These are phyloP conservation scores for Lasioglossum zephyrum DNA, from an alignment of 2,888 invertebrate genomes.

Conservation along the genomic window DNA sequence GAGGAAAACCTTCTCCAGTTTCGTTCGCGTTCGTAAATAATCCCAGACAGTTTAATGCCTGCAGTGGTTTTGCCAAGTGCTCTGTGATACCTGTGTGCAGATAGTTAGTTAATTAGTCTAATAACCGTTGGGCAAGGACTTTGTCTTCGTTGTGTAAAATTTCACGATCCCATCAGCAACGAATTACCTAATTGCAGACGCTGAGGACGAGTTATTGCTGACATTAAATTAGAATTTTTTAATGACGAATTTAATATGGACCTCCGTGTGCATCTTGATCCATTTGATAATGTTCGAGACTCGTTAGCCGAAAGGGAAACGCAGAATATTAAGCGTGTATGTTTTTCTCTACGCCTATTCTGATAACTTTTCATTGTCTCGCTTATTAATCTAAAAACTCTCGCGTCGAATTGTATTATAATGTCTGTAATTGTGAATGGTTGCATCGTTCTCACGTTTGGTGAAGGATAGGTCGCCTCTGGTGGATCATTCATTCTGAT, in stretches of 20 bases:
- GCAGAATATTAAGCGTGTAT: neutral
- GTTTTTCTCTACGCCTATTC: neutral
- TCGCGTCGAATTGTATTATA: neutral
- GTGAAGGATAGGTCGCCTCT: neutral
- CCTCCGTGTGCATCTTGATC: neutral
- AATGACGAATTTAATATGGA: neutral
- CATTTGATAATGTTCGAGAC: neutral
- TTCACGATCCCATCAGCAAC: neutral
- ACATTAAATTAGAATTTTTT: neutral
- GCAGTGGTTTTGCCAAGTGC: no score
- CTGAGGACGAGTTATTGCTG: neutral
- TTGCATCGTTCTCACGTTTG: neutral
- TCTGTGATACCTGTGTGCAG: neutral
- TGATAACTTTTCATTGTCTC: neutral
- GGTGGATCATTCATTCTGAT: neutral
- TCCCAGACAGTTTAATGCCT: no score
- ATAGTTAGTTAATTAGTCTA: neutral
- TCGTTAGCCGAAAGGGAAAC: neutral
- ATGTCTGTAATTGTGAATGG: neutral
- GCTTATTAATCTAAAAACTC: neutral
- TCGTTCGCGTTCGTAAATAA: neutral
- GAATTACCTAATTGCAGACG: neutral
- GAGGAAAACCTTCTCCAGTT: neutral
- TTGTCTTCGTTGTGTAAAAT: neutral
- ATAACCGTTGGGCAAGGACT: neutral